phyloP scores from a whole-genome alignment of 2,113 vertebrate genomes.

The Leptodactylus fuscus region DNA sequence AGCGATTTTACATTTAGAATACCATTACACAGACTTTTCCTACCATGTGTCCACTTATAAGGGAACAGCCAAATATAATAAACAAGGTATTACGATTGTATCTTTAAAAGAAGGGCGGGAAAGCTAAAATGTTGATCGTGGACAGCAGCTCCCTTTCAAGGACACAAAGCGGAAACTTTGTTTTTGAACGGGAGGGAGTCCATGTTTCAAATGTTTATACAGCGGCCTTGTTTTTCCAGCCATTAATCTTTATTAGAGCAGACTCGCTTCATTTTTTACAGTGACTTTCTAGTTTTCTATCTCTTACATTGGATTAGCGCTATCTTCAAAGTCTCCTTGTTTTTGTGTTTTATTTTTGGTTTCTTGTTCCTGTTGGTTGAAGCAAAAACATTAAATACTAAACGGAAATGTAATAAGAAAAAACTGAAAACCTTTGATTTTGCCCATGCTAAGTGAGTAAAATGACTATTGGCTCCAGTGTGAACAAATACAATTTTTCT shows the following conservation, averaged over 20 bases:
- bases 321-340: slow-evolving; percentile 31
- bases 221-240: slow-evolving; percentile 47
- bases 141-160: slow-evolving; percentile 44
- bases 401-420: background rate
- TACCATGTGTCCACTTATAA: slow-evolving; percentile 2
- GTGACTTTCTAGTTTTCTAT: background rate
- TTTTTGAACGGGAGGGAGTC: slow-evolving; percentile 41
- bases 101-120: slow-evolving; percentile 38
- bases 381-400: background rate
- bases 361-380: background rate
- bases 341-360: background rate
- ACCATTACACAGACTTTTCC: background rate
- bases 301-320: slow-evolving; percentile 9
- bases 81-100: slow-evolving; percentile 36
- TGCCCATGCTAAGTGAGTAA: too few relatives aligned
- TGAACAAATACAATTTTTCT: too few relatives aligned
- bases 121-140: slow-evolving; percentile 28
- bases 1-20: background rate
- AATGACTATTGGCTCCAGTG: too few relatives aligned
- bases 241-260: slow-evolving; percentile 50
- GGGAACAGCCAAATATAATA: slow-evolving; percentile 30
- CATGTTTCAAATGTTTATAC: slow-evolving; percentile 39
- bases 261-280: slow-evolving; percentile 20
- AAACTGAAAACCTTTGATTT: too few relatives aligned
- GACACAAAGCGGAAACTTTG: slow-evolving; percentile 41